Evolutionary conservation across 2,888 invertebrate species (phyloP), one percentile per base, ranked within the genome.

Genomic region (Corythucha ciliata): DNA sequence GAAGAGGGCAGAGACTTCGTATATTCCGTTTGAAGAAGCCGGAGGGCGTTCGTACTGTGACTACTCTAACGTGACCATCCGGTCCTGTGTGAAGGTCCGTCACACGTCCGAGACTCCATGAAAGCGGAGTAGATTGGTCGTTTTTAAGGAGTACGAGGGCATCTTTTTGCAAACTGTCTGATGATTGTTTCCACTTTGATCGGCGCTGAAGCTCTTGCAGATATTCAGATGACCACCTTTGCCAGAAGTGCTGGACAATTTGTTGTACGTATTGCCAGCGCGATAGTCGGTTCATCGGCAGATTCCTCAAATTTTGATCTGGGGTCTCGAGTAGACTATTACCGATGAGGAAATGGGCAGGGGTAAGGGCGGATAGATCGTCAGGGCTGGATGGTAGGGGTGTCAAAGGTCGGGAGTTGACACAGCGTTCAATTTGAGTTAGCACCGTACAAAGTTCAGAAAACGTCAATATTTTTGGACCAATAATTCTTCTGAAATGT

Each of bases 361-460:
- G 48, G 32, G 52, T 52, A 5, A 52, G 29, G 20, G 46, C 12
- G 8, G 45, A n/a, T 7, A 47, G 20, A 26, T 52, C 52, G 3
- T 22, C 37, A 12, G 52, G 52, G 29, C 36, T 18, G 16, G 52
- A 47, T 4, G 52, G 47, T 10, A 25, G 8, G 20, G 49, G 42
- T 22, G 24, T 29, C 5, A 52, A 14, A 18, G 52, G 52, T 8
- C 52, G 45, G n/a, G 52, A 52, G 47, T 52, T 52, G 18, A 52
- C 18, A 18, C 50, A 50, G 8, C 44, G 32, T 24, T 50, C 50
- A 7, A 50, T 34, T 32, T 45, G 42, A 48, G 46, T 47, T 21
- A 52, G n/a, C n/a, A n/a, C n/a, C n/a, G n/a, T n/a, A n/a, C n/a
- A n/a, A n/a, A n/a, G n/a, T n/a, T n/a, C n/a, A n/a, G n/a, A n/a